Evolutionary conservation across 30 jellyfish, hydroid and myxozoan genomes (phyloP).

Genomic region (Aurelia aurita complex sp. Pacific): DNA sequence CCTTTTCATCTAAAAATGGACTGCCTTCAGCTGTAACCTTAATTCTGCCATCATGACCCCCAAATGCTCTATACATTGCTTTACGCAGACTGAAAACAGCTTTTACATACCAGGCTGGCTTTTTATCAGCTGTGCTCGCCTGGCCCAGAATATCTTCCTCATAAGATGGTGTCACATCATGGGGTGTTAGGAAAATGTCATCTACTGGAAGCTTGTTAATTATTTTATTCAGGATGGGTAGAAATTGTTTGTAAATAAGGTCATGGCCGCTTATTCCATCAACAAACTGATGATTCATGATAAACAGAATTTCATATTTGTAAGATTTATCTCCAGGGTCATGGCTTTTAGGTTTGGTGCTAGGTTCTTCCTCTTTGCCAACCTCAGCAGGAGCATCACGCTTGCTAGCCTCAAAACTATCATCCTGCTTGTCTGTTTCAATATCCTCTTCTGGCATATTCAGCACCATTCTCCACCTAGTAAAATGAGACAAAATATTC

Average conservation of each 20-base stretch:
- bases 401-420: too few species aligned
- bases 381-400: too few species aligned
- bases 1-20: constrained; percentile 9
- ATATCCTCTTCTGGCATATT: too few species aligned
- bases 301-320: constrained; percentile 29
- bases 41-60: not conserved
- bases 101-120: constrained; percentile 38
- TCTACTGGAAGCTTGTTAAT: constrained; percentile 22
- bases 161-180: constrained; percentile 26
- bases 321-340: not conserved
- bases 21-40: constrained; percentile 4
- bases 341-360: too few species aligned
- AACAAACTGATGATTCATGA: constrained; percentile 30
- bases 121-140: constrained; percentile 18
- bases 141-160: constrained; percentile 33
- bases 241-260: constrained; percentile 32
- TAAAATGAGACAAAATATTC: too few species aligned
- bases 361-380: too few species aligned
- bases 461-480: too few species aligned
- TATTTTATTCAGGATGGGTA: constrained; percentile 30
- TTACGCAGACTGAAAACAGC: not conserved
- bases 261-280: constrained; percentile 54
- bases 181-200: constrained; percentile 28
- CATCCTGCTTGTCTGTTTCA: too few species aligned
- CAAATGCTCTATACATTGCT: not conserved